Conservation (phyloP, 2,888 invertebrate genomes). For the Epinotia bilunana region DNA sequence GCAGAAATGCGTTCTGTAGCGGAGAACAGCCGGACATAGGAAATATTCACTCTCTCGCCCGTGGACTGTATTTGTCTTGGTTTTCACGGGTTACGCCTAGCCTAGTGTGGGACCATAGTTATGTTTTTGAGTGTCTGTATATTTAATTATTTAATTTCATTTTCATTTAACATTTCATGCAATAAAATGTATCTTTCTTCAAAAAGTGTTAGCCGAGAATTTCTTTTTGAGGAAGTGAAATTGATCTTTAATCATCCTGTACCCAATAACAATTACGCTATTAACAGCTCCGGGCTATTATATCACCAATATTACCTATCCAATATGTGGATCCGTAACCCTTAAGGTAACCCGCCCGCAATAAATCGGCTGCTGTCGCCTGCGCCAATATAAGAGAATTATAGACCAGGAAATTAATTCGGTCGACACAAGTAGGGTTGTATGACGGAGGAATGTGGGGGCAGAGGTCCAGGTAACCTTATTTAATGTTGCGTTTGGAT, state of each 20-base stretch:
- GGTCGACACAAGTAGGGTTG: constrained; percentile 80
- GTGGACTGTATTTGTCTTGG: no score
- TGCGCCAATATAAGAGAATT: constrained; percentile 83
- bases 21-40: no score
- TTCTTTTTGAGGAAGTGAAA: no score
- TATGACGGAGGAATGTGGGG: constrained; percentile 55
- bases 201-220: no score
- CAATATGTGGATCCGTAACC: constrained; percentile 38
- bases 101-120: no score
- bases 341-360: constrained; percentile 64
- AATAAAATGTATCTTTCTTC: no score
- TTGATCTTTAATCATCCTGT: background rate
- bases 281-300: constrained; percentile 17
- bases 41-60: no score
- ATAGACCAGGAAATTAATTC: constrained; percentile 84
- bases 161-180: no score
- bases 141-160: no score
- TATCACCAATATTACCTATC: constrained; percentile 33
- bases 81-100: no score
- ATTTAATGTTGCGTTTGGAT: background rate
- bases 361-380: constrained; percentile 78
- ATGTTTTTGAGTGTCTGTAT: no score
- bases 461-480: constrained; percentile 6
- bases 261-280: background rate
- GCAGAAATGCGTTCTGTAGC: no score